These are phyloP conservation scores for Harpalus rubripes DNA, from an alignment of 2,888 invertebrate species.

Conservation along the genomic window DNA sequence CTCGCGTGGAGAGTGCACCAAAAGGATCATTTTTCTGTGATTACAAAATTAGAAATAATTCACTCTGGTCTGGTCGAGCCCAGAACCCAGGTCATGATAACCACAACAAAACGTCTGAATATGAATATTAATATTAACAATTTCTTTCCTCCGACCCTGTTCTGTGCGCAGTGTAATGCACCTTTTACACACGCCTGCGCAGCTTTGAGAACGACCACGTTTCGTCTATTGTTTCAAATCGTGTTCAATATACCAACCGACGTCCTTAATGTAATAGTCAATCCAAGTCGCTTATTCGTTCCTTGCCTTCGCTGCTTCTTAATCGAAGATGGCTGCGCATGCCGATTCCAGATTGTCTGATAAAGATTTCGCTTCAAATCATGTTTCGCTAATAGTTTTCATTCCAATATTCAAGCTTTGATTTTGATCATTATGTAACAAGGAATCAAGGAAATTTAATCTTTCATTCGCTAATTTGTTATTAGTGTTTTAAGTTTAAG, in stretches of 20 bases:
- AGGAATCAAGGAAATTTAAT: not conserved
- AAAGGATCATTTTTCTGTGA: too few species aligned
- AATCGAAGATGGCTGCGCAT: constrained; percentile 57
- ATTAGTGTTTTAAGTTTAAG: too few species aligned
- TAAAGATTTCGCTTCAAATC: not conserved
- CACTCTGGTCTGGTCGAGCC: too few species aligned
- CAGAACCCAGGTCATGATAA: too few species aligned
- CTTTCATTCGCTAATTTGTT: too few species aligned
- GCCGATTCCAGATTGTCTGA: constrained; percentile 28
- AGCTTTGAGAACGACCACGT: constrained; percentile 43
- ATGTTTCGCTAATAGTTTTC: not conserved
- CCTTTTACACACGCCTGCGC: constrained; percentile 29
- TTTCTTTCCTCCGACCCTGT: not conserved
- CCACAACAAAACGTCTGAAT: too few species aligned
- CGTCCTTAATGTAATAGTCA: constrained; percentile 55
- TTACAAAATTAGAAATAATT: too few species aligned
- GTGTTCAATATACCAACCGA: constrained; percentile 54
- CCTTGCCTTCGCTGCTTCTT: constrained; percentile 10
- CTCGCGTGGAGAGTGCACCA: too few species aligned
- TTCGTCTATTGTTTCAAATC: constrained; percentile 50
- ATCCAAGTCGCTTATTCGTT: constrained; percentile 57
- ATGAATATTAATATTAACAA: not conserved
- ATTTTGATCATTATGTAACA: not conserved
- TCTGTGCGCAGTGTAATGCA: not conserved
- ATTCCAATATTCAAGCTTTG: not conserved